Base-by-base conservation (phyloP, 2,113 vertebrate species). In the Chaetorhynchus papuensis region DNA sequence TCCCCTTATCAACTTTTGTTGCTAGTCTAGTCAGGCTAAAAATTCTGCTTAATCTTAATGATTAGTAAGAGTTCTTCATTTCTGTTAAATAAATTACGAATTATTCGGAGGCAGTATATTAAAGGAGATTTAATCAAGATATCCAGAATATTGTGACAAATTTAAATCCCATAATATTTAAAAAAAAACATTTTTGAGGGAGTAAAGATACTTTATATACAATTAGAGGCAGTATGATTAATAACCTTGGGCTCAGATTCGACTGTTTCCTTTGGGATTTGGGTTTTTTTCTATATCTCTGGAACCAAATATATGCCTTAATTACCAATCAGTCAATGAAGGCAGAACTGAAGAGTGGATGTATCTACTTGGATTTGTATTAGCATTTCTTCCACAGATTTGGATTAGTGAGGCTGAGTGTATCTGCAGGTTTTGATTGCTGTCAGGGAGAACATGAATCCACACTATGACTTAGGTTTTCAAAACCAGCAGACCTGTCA, bases 121-220 rank as follows among this genome's bases (percentile, higher is more conserved):
- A 97, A 90, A 91, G 79, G 75, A 93, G 93, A 96, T 96, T 76
- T 97, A 96, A 96, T 97, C 94, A 97, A 97, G 94, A 97, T 97
- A 97, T 95, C 95, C 94, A 90, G 87, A 94, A 97, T 90, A 90
- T 95, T 93, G 76, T 96, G 95, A 96, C 95, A 97, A 65, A 76
- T 94, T 96, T 95, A 93, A 96, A 81, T 97, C 95, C 91, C 91
- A 78, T 93, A 92, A 94, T 97, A 90, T 83, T 92, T 17, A 1
- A 86, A 91, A 93, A 91, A 91, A 69, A 16, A 5, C 9, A 57
- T 52, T 94, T 91, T 94, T 79, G 61, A 94, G 66, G 93, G n/a
- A 70, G 69, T 87, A 60, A 89, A 92, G 76, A 87, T 96, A 85
- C 61, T 96, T 95, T 84, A 97, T 96, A 93, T 96, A 96, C 87